Evolutionary conservation across 2,888 invertebrate species (phyloP), one percentile per base, ranked within the genome.

Genomic region (Priocnemis perturbator): DNA sequence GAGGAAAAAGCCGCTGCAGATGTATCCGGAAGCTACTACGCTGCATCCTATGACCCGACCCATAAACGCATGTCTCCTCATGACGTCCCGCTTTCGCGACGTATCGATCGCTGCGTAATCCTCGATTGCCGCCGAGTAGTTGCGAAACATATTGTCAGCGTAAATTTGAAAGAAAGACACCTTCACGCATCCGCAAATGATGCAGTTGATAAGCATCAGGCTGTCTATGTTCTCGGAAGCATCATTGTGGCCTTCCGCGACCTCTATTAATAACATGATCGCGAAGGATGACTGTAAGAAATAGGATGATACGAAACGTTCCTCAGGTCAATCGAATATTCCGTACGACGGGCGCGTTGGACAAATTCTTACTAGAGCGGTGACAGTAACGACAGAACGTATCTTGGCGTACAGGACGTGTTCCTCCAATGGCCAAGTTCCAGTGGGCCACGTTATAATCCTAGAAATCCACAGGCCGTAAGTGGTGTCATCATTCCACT

Each of bases 341-440:
- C n/a, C n/a, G n/a, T n/a, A n/a, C n/a, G n/a, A n/a, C n/a, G n/a
- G 3, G 26, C n/a, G n/a, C n/a, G 26, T 26, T 26, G 26, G 7
- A 26, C 7, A 26, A n/a, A n/a, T n/a, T n/a, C 7, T 26, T 26
- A 26, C 26, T 3, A 7, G 3, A 3, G 3, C 26, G 7, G 7
- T 7, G 26, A 17, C 21, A 20, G 59, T 53, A 5, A 67, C 37
- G n/a, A 30, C 14, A 45, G 53, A 48, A 17, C 68, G 50, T 19
- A 45, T 17, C 7, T 21, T 55, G 30, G 66, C 17, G 15, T 66
- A 68, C 4, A 44, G 58, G 17, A 55, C 50, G 17, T 65, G 50
- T 23, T 68, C 26, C n/a, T 68, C 64, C 20, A 68, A 19, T 0
- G 66, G 60, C 68, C 68, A 68, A 48, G 17, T 37, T 37, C 66